A percentile compares a stretch with the other conserved stretches of the same genome.
Conservation (phyloP, 1,140 invertebrate species). For the Platorchestia sp. region DNA sequence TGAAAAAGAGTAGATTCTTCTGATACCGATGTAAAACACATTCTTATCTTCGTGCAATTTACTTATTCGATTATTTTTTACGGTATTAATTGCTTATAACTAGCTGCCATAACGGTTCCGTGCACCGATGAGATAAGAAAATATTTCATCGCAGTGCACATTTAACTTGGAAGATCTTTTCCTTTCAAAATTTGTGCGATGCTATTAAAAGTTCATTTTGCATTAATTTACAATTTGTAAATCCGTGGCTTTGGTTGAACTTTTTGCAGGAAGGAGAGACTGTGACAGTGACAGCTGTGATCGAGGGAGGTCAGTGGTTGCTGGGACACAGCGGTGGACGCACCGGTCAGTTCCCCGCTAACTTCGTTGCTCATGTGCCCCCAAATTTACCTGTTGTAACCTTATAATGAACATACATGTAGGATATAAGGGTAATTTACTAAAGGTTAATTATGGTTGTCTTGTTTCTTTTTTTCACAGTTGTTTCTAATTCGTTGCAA, state of each 20-base stretch:
- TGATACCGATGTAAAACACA: no score
- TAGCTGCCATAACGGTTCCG: no score
- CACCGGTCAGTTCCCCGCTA: constrained; percentile 27
- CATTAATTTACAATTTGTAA: no score
- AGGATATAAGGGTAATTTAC: not conserved
- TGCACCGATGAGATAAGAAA: no score
- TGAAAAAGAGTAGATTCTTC: no score
- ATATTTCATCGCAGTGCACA: no score
- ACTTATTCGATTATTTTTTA: no score
- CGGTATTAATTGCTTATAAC: no score
- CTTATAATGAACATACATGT: constrained; percentile 17
- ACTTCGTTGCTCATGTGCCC: constrained; percentile 8
- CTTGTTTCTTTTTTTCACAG: not conserved
- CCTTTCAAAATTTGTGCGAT: no score
- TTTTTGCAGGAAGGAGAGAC: not conserved
- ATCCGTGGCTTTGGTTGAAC: not conserved
- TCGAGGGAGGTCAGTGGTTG: constrained; percentile 31
- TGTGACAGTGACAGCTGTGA: constrained; percentile 6
- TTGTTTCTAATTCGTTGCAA: not conserved
- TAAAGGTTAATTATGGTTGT: not conserved
- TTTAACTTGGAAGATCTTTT: no score
- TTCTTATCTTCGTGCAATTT: no score
- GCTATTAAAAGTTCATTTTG: no score
- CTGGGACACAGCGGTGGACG: not conserved
- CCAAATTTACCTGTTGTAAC: constrained; percentile 27